Conservation (phyloP, 2,888 invertebrate genomes). For the Cheiracanthium punctorium region DNA sequence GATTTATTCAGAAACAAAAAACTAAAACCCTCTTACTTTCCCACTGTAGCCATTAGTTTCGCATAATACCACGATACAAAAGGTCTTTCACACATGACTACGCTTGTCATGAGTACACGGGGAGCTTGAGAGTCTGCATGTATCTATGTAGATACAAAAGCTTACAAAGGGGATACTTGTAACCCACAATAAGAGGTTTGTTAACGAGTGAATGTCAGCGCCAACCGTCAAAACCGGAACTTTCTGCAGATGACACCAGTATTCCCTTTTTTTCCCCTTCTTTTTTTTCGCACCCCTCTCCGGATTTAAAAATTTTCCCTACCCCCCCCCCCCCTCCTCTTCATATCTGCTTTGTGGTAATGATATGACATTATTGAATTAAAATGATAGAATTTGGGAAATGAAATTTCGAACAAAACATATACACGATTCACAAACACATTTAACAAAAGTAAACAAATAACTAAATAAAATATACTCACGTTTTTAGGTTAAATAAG, state of each 20-base stretch:
- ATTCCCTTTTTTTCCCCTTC: not conserved
- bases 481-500: too few relatives aligned
- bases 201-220: constrained; percentile 6
- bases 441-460: too few relatives aligned
- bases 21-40: too few relatives aligned
- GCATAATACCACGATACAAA: not conserved
- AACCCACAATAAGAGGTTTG: constrained; percentile 21
- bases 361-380: not conserved
- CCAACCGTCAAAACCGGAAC: constrained; percentile 20
- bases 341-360: too few relatives aligned
- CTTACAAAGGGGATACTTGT: constrained; percentile 14
- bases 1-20: too few relatives aligned
- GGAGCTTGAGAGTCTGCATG: not conserved
- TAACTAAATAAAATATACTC: too few relatives aligned
- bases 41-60: not conserved
- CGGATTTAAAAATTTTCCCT: not conserved
- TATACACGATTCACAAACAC: not conserved
- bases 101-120: not conserved
- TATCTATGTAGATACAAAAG: not conserved
- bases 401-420: not conserved
- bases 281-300: not conserved
- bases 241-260: not conserved
- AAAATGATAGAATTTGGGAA: not conserved
- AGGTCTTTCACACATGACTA: constrained; percentile 7
- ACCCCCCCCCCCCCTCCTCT: too few relatives aligned